Evolutionary conservation across 1,140 invertebrate genomes (phyloP).

Genomic region (Stegodyphus mimosarum): DNA sequence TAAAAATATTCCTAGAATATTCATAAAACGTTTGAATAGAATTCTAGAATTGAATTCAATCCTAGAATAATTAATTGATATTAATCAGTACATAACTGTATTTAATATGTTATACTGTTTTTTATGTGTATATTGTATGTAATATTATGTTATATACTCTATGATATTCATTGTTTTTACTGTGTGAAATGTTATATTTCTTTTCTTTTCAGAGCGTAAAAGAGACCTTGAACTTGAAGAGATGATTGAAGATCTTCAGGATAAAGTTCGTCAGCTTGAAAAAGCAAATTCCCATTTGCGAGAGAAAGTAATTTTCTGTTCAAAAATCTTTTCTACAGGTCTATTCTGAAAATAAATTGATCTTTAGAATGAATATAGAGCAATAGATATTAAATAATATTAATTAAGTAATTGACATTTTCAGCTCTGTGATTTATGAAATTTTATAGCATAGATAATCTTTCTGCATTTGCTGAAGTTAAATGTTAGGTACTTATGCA

Average conservation of each 20-base stretch:
- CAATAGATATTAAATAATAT: no score
- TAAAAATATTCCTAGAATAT: no score
- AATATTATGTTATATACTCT: neutral
- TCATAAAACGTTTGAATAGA: neutral
- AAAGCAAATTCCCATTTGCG: conserved; percentile 68
- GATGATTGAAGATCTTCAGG: conserved; percentile 68
- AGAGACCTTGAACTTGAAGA: conserved; percentile 69
- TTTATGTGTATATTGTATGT: neutral
- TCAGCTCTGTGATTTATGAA: no score
- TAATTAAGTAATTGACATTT: no score
- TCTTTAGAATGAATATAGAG: no score
- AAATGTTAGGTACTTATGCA: no score
- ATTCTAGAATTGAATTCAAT: neutral
- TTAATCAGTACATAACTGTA: neutral
- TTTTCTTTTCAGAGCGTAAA: conserved; percentile 64
- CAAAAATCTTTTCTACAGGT: no score
- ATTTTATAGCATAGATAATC: no score
- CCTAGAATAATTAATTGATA: neutral
- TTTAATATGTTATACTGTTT: neutral
- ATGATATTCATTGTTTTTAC: neutral
- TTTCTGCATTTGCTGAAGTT: no score
- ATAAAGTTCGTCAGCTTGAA: conserved; percentile 68
- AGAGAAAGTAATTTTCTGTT: conserved; percentile 67
- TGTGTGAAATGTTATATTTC: neutral
- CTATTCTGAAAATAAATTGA: no score